phyloP scores from a whole-genome alignment of 30 jellyfish, hydroid and myxozoan species.

The Clytia hemisphaerica region DNA sequence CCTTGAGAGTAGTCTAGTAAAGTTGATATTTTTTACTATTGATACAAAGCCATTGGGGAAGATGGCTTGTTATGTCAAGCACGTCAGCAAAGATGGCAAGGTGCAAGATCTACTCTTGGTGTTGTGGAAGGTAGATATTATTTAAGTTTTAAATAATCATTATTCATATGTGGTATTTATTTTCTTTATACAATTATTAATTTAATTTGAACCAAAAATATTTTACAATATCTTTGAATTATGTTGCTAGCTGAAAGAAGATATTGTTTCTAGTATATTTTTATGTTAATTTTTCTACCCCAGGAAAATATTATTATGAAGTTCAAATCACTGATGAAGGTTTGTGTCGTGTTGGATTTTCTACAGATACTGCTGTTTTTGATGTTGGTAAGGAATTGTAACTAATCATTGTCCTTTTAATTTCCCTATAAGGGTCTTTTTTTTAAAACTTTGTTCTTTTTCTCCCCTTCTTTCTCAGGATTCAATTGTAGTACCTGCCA shows the following conservation, averaged over 20 bases:
- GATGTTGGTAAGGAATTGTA: conserved; percentile 99
- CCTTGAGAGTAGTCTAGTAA: neutral
- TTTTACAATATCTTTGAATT: neutral
- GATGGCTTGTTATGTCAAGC: conserved; percentile 91
- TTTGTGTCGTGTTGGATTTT: conserved; percentile 87
- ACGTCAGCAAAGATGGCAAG: conserved; percentile 96
- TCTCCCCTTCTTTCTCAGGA: too few species aligned
- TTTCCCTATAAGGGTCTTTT: too few species aligned
- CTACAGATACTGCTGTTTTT: conserved; percentile 78
- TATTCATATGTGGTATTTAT: neutral
- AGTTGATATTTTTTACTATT: neutral
- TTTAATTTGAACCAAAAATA: neutral
- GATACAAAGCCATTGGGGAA: conserved; percentile 77
- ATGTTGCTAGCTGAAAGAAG: too few species aligned
- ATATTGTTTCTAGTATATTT: neutral
- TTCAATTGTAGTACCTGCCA: too few species aligned
- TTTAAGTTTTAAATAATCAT: neutral
- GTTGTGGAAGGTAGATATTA: conserved; percentile 60
- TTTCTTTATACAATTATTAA: too few species aligned
- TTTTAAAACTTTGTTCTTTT: too few species aligned
- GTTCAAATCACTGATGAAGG: conserved; percentile 97
- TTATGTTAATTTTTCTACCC: neutral
- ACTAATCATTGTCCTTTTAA: too few species aligned
- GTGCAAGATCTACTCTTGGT: conserved; percentile 81
- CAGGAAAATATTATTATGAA: conserved; percentile 89